These are phyloP conservation scores for Microtus montanus DNA, from an alignment of 2,113 vertebrate genomes.

Conservation along the genomic window DNA sequence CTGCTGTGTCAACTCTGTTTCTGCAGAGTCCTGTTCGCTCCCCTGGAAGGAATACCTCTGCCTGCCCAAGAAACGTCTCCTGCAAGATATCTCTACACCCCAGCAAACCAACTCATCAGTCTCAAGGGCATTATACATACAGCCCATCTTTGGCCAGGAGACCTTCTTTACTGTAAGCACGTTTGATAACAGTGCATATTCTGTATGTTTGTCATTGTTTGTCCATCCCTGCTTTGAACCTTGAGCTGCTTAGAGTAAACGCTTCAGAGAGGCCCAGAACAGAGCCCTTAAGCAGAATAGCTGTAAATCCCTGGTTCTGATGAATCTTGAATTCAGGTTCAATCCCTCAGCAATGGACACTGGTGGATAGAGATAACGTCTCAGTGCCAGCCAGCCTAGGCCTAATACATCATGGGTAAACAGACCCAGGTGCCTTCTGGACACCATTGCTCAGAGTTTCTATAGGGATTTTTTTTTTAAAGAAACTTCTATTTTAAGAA, in stretches of 20 bases:
- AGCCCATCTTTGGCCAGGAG: background rate
- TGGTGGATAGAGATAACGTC: background rate
- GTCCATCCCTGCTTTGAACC: background rate
- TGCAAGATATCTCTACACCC: background rate
- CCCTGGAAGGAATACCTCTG: background rate
- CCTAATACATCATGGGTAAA: background rate
- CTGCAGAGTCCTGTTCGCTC: background rate
- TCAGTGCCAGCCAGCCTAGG: background rate
- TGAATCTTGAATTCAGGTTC: background rate
- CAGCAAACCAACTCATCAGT: background rate
- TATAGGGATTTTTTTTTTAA: background rate
- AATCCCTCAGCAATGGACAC: background rate
- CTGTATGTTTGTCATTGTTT: background rate
- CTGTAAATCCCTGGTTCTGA: background rate
- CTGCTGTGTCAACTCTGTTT: background rate
- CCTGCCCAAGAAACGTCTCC: background rate
- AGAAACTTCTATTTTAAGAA: background rate
- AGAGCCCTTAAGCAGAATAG: background rate
- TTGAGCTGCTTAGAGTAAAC: background rate
- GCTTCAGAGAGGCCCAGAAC: background rate
- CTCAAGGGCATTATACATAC: background rate
- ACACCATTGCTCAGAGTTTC: background rate
- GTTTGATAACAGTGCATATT: background rate
- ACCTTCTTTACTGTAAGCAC: background rate
- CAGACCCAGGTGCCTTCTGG: background rate